These are phyloP conservation scores for Polietes domitor DNA, from an alignment of 2,888 invertebrate genomes.

Conservation along the genomic window DNA sequence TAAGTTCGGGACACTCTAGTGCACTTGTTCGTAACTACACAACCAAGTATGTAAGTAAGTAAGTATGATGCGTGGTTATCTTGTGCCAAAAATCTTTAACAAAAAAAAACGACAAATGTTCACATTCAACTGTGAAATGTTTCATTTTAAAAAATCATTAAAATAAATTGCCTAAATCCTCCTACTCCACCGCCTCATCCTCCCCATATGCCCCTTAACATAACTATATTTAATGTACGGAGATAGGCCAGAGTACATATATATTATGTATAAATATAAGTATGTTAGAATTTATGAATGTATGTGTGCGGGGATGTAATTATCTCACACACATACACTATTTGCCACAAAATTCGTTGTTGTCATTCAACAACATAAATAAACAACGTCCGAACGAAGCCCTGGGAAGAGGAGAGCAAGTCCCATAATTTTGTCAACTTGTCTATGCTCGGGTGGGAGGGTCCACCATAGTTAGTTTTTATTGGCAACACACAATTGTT, in stretches of 20 bases:
- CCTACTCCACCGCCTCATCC: no score
- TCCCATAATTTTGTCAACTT: neutral
- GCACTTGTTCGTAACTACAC: no score
- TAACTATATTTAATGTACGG: neutral
- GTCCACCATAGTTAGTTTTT: conserved; percentile 35
- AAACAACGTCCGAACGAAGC: no score
- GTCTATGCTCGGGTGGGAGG: neutral
- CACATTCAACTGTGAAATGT: conserved; percentile 14
- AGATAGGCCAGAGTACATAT: neutral
- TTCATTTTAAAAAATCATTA: conserved; percentile 32
- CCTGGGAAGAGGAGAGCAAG: neutral
- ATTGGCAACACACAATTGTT: conserved; percentile 43
- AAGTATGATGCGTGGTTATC: neutral
- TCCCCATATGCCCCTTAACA: neutral
- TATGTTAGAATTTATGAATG: no score
- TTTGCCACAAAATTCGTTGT: neutral
- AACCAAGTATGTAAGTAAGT: no score
- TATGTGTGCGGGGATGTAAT: neutral
- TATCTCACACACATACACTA: neutral
- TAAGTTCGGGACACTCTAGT: no score
- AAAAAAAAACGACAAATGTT: neutral
- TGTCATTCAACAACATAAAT: no score
- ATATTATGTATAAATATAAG: neutral
- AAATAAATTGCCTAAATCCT: conserved; percentile 17
- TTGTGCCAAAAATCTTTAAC: neutral